Percentiles rank a stretch among this genome's conserved stretches.
Evolutionary conservation across 2,113 vertebrate genomes (phyloP).

Genomic region (Nothocercus nigrocapillus): DNA sequence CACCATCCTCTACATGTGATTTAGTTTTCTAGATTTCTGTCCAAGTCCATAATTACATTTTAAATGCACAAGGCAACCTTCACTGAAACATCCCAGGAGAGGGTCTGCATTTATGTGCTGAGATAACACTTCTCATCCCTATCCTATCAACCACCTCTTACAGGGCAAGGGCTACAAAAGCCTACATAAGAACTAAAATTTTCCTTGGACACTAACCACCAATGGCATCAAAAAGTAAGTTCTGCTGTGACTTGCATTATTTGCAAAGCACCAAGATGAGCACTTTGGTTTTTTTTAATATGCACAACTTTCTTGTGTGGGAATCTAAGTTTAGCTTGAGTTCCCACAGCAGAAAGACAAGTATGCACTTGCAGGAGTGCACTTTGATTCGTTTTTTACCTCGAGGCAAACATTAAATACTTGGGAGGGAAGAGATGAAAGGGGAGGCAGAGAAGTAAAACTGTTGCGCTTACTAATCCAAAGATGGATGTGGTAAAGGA

Average conservation of each 20-base stretch:
- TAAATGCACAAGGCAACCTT: background rate
- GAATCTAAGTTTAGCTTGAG: slow-evolving; percentile 31
- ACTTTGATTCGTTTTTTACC: slow-evolving; percentile 29
- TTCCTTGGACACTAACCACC: background rate
- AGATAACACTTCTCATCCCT: background rate
- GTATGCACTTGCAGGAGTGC: slow-evolving; percentile 10
- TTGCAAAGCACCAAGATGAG: background rate
- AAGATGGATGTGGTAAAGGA: slow-evolving; percentile 98
- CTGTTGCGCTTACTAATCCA: slow-evolving; percentile 93
- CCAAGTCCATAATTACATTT: background rate
- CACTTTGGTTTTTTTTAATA: background rate
- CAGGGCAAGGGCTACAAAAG: fast-evolving
- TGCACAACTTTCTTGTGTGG: slow-evolving; percentile 17
- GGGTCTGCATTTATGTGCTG: background rate
- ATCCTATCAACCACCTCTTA: background rate
- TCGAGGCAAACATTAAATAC: slow-evolving; percentile 33
- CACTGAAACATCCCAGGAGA: background rate
- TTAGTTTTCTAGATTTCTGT: background rate
- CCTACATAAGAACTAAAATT: background rate
- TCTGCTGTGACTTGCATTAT: background rate
- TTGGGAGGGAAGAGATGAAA: slow-evolving; percentile 7
- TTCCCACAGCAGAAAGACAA: slow-evolving; percentile 48
- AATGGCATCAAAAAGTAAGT: background rate
- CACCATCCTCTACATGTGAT: background rate
- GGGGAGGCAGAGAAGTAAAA: background rate